A percentile compares a stretch with the other conserved stretches of the same genome.
phyloP scores from a whole-genome alignment of 1,140 invertebrate species.

The Saccostrea glomerata region DNA sequence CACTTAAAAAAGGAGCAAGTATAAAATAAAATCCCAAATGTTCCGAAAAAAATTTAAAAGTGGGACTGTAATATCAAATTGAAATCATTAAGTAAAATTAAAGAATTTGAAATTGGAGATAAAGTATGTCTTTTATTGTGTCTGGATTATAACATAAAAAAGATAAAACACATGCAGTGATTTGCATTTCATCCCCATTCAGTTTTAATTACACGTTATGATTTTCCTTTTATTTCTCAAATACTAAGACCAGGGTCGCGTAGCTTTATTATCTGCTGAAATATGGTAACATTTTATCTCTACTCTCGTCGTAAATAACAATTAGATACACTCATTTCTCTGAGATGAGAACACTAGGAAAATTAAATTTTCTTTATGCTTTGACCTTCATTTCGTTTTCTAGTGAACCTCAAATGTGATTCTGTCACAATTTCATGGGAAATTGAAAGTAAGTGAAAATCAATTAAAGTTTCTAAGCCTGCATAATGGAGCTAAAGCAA shows the following conservation, averaged over 20 bases:
- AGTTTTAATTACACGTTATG: conserved; percentile 14
- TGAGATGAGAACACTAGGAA: not conserved
- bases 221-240: conserved; percentile 1
- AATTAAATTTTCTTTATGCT: conserved; percentile 33
- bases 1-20: not conserved
- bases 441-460: conserved; percentile 40
- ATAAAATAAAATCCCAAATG: not conserved
- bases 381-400: conserved; percentile 33
- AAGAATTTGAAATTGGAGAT: conserved; percentile 22
- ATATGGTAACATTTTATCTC: conserved; percentile 24
- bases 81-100: not conserved
- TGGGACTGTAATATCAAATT: not conserved
- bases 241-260: too few species aligned
- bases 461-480: conserved; percentile 27
- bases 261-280: conserved; percentile 1
- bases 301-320: not conserved
- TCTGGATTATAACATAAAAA: conserved; percentile 2
- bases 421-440: conserved; percentile 40
- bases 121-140: not conserved
- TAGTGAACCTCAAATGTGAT: conserved; percentile 22
- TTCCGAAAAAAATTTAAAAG: not conserved
- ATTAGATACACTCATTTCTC: conserved; percentile 12
- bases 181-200: conserved; percentile 1
- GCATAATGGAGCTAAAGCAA: conserved; percentile 8
- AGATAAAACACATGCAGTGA: not conserved